Base-by-base conservation (phyloP, 2,797 vertebrate species). In the Silurus aristotelis region DNA sequence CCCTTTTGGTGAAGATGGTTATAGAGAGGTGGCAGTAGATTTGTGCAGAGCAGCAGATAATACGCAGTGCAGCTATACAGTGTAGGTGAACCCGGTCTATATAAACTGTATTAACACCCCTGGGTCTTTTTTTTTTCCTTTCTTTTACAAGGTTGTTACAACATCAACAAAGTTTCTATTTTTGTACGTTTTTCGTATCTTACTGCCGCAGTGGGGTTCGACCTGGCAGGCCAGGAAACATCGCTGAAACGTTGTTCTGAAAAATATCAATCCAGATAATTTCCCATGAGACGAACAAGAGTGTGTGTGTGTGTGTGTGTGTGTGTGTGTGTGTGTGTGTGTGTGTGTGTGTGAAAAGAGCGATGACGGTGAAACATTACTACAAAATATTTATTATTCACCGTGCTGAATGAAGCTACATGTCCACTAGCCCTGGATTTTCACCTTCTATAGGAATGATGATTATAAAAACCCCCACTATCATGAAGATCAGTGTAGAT, bases 141-240 rank as follows among this genome's bases (percentile, higher is more conserved):
- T 9, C 38, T 38, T 38, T 52, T 48, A 61, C 3, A 14, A 63
- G 77, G 20, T 79, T 61, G 20, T 90, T 87, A 63, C 17, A 73
- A 61, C 17, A 58, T 60, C 82, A 56, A 22, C 22, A 48, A 83
- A 80, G 58, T 76, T 89, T 87, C 61, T 89, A 88, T 91, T 90
- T 90, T 87, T 90, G 72, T 87, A 89, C 88, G 86, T 90, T 82
- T 87, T 48, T 27, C 31, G 46, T 63, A 31, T 73, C 15, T 56
- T 83, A 73, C 83, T 79, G 72, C 84, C 84, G 83, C 64, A 84
- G 91, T 90, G 89, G 92, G 89, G 88, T 91, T 92, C 6, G 9
- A 92, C 95, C 97, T 99, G 97, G 96, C 97, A 95, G 97, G 97
- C 96, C 97, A 96, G 98, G 97, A 95, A 88, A 73, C 9, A 46